phyloP scores from a whole-genome alignment of 2,113 vertebrate species.

The Myotis davidii region DNA sequence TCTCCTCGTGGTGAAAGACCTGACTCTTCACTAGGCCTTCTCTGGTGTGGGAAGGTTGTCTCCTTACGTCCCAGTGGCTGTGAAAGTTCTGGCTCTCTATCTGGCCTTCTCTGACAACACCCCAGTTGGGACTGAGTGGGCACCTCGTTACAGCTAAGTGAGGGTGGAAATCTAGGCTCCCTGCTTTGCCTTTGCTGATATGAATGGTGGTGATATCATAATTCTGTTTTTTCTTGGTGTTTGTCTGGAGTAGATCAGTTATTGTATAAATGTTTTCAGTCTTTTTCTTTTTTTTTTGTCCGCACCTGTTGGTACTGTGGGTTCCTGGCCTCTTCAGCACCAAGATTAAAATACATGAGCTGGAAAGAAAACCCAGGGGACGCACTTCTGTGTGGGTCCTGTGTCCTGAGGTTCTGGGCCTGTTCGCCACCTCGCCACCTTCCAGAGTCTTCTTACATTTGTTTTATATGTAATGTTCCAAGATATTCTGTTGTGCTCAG shows the following conservation, averaged over 20 bases:
- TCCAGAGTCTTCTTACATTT: neutral
- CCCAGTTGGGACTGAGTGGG: too few species aligned
- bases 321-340: neutral
- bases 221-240: neutral
- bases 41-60: neutral
- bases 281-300: neutral
- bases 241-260: neutral
- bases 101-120: neutral
- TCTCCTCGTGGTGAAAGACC: neutral
- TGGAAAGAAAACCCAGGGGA: neutral
- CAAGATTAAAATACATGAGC: neutral
- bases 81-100: neutral
- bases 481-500: neutral
- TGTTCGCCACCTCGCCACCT: neutral
- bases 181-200: neutral
- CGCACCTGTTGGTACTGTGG: neutral
- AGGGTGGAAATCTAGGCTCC: neutral
- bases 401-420: neutral
- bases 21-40: neutral
- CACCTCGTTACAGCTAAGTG: neutral
- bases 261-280: neutral
- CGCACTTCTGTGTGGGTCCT: neutral
- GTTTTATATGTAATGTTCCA: neutral
- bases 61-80: neutral
- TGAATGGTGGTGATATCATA: neutral